Percentiles rank a stretch among this genome's conserved stretches.
Conservation (phyloP, 2,888 invertebrate genomes). For the Melolontha melolontha region DNA sequence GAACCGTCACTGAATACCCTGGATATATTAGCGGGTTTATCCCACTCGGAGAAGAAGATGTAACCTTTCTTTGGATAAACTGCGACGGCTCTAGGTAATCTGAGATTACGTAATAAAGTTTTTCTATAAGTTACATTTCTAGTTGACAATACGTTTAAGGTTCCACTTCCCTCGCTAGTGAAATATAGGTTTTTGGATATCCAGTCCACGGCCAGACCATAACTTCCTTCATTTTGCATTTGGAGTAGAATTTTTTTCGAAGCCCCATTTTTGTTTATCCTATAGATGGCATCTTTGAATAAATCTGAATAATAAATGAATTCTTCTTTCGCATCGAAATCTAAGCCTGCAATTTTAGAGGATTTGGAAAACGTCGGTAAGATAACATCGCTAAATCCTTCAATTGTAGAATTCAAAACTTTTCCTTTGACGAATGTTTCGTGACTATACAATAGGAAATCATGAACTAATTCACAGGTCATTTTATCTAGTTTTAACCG, state of each 20-base stretch:
- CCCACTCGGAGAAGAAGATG: constrained; percentile 97
- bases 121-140: constrained; percentile 86
- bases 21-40: constrained; percentile 95
- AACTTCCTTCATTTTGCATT: constrained; percentile 96
- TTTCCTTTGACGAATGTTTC: constrained; percentile 96
- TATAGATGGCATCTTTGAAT: constrained; percentile 92
- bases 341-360: constrained; percentile 94
- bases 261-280: constrained; percentile 82
- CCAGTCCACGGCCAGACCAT: constrained; percentile 96
- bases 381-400: constrained; percentile 95
- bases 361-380: constrained; percentile 91
- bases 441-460: constrained; percentile 95
- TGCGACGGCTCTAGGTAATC: constrained; percentile 94
- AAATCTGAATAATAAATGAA: constrained; percentile 98
- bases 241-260: constrained; percentile 90
- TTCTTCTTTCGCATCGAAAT: constrained; percentile 90
- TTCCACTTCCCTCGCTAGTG: constrained; percentile 94
- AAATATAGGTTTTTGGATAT: constrained; percentile 95
- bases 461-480: constrained; percentile 84
- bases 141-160: constrained; percentile 91
- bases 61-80: constrained; percentile 96
- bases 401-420: constrained; percentile 86
- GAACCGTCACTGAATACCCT: constrained; percentile 92
- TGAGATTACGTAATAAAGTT: constrained; percentile 86
- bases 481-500: constrained; percentile 78